Evolutionary conservation across 2,888 invertebrate species (phyloP), one percentile per base, ranked within the genome.

Genomic region (Ectemnius continuus): DNA sequence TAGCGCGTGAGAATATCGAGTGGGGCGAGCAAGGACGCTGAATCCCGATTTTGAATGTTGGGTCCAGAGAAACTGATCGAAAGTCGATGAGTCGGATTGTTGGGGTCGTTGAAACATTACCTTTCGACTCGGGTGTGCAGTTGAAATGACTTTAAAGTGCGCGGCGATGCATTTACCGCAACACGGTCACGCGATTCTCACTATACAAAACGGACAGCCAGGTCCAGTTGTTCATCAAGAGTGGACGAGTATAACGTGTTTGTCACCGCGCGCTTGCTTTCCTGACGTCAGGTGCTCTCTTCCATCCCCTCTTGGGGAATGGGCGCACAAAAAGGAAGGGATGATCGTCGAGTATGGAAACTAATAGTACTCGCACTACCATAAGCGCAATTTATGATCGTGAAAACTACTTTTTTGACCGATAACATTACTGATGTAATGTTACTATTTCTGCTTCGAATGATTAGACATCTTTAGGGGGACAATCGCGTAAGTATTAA

Each of bases 221-320:
- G 69, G 52, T 52, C 52, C 69, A 66, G 73, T 73, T 81, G 83
- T 82, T 82, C 79, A 76, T 81, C 80, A 67, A 75, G 52, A 52
- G 52, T 78, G 72, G 72, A 67, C 63, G 70, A 67, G 62, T 74
- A 59, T 63, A 73, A 76, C 67, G 63, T 75, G 73, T 76, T 75
- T 76, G 81, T 77, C 81, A 76, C 79, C 76, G 77, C 77, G 68
- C 78, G 76, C 69, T 80, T 69, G 56, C 79, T 75, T 83, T 70
- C 81, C 74, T 85, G 83, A 84, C 82, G 85, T 85, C 84, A 84
- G 73, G 67, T 62, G 63, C 76, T 73, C 67, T 78, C 70, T 61
- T 69, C 28, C 74, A 78, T 70, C 83, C 75, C 80, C 77, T 72
- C 78, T 77, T 70, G 59, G 46, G 52, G 52, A 36, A 52, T 52